Percentiles rank a stretch among this genome's conserved stretches.
Conservation (phyloP, 64 coral and sea anemone genomes). For the Actinia equina region DNA sequence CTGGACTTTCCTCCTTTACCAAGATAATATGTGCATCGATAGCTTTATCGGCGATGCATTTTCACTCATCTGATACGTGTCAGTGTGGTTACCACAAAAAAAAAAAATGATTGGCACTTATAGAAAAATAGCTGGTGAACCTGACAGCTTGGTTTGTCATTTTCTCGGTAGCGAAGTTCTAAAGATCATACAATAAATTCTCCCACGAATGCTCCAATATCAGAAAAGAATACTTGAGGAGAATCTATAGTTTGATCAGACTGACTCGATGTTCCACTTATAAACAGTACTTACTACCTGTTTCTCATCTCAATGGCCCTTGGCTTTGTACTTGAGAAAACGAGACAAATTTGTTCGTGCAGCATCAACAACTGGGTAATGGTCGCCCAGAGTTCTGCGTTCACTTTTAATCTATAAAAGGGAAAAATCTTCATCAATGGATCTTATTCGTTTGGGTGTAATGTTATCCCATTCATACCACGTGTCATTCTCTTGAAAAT, state of each 20-base stretch:
- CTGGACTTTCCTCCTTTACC: too few species aligned
- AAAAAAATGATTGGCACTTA: not conserved
- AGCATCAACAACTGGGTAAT: slow-evolving; percentile 81
- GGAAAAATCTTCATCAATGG: not conserved
- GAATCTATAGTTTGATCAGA: not conserved
- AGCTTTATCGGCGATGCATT: too few species aligned
- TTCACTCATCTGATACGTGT: not conserved
- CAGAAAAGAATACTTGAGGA: not conserved
- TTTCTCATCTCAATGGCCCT: not conserved
- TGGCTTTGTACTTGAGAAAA: slow-evolving; percentile 82
- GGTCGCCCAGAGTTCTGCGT: slow-evolving; percentile 72
- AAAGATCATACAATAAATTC: not conserved
- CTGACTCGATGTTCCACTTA: not conserved
- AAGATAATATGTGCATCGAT: too few species aligned
- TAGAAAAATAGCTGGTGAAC: not conserved
- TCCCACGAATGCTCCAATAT: not conserved
- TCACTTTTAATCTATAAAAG: slow-evolving; percentile 73
- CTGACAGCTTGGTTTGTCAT: not conserved
- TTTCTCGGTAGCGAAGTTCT: not conserved
- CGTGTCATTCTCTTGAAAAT: too few species aligned
- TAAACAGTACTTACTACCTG: not conserved
- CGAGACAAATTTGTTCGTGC: slow-evolving; percentile 81
- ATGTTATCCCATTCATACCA: too few species aligned
- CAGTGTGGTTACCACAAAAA: not conserved
- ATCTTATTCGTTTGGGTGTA: too few species aligned